Base-by-base conservation (phyloP, 2,888 invertebrate species). In the Rhorus exstirpatorius region DNA sequence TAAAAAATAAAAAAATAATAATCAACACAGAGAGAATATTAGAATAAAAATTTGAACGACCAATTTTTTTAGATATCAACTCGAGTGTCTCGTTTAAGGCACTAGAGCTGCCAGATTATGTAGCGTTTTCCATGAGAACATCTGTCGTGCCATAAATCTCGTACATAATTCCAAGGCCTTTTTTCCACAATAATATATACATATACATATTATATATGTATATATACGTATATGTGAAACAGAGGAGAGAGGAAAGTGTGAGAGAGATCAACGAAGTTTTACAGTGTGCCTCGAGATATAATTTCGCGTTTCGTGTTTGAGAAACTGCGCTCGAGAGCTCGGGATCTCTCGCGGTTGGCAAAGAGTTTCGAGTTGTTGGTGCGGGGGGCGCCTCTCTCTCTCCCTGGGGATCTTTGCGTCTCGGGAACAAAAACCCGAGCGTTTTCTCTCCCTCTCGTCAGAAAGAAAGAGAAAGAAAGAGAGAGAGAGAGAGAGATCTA, bases 111-210 rank as follows among this genome's bases (percentile, higher is more conserved):
- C 55, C n/a, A 70, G 26, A 70, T 70, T 70, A 70, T 70, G 70
- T 70, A 70, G 68, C 55, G 44, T n/a, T 58, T 41, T 70, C 41
- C 41, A 55, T 58, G 55, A 55, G 44, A 70, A 24, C 70, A 70
- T 70, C 70, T 70, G 70, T 70, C 70, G 70, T 70, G 70, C 70
- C 70, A 58, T 70, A 55, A 70, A 70, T 55, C 68, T 55, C 55
- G 26, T 63, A 63, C 24, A 61, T 21, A 44, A 70, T 58, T 55
- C 26, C 68, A 53, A 63, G 63, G 49, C 65, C 31, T 49, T 35
- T 49, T 61, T 49, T 26, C 21, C 38, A 12, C 31, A 58, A 24
- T 65, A 65, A 31, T 49, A 65, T 44, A 49, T 49, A 67, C 19
- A 26, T 49, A 49, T 63, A 21, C 24, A 63, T 24, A 41, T 44